These are phyloP conservation scores for Poecilia velifera DNA, from an alignment of 2,797 vertebrate genomes.

Conservation along the genomic window DNA sequence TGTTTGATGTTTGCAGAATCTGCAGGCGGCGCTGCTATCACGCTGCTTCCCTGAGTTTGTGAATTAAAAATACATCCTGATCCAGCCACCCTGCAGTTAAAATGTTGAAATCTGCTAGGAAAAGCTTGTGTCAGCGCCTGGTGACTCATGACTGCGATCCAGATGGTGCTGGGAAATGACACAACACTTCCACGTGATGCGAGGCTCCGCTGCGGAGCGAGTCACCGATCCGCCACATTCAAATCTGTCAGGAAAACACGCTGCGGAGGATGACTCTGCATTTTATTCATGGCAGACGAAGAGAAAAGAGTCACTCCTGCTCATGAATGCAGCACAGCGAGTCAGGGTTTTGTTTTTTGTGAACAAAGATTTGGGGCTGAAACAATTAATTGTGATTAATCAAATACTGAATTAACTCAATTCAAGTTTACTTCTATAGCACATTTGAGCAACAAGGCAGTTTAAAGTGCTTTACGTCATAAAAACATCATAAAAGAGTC, in stretches of 20 bases:
- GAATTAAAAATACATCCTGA: conserved; percentile 41
- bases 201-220: conserved; percentile 44
- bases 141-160: conserved; percentile 23
- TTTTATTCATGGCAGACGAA: conserved; percentile 24
- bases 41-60: neutral
- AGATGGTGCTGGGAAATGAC: conserved; percentile 66
- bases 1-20: neutral
- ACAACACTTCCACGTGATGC: conserved; percentile 57
- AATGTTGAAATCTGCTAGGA: conserved; percentile 16
- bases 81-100: conserved; percentile 9
- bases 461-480: no score
- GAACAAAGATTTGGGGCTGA: conserved; percentile 16
- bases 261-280: conserved; percentile 38
- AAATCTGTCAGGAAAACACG: conserved; percentile 46
- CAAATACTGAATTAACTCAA: no score
- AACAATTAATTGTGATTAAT: no score
- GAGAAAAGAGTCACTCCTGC: conserved; percentile 24
- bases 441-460: no score
- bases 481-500: no score
- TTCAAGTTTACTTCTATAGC: no score
- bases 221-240: conserved; percentile 58
- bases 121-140: conserved; percentile 23
- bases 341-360: conserved; percentile 6
- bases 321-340: conserved; percentile 16
- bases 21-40: neutral